Evolutionary conservation across 2,797 vertebrate genomes (phyloP).

Genomic region (Chaetophractus vellerosus): DNA sequence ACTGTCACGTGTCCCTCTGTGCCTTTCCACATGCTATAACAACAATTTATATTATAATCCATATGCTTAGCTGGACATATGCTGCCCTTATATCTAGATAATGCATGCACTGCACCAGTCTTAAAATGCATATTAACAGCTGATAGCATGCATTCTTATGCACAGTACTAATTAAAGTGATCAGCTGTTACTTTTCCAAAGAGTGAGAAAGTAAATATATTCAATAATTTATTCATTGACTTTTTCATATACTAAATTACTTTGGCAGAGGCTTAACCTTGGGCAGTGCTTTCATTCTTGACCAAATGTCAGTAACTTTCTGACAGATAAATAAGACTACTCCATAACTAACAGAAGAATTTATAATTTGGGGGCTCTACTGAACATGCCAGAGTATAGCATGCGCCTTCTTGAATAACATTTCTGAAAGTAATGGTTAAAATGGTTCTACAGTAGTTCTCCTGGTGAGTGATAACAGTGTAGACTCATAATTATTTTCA

Average conservation of each 20-base stretch:
- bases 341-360: neutral
- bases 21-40: neutral
- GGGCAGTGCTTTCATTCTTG: neutral
- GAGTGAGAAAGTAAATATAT: neutral
- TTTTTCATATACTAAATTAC: neutral
- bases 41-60: constrained; percentile 5
- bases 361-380: neutral
- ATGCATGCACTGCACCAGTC: neutral
- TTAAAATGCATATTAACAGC: neutral
- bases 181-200: neutral
- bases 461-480: neutral
- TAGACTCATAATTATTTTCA: constrained; percentile 1
- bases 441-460: neutral
- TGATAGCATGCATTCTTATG: neutral
- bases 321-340: neutral
- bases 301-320: neutral
- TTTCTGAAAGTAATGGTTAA: neutral
- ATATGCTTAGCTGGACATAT: neutral
- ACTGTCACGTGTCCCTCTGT: neutral
- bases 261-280: neutral
- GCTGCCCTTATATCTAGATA: neutral
- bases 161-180: constrained; percentile 38
- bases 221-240: neutral
- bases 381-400: neutral
- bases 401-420: neutral